Base-by-base conservation (phyloP, 2,797 vertebrate species). In the Ciconia nigra region DNA sequence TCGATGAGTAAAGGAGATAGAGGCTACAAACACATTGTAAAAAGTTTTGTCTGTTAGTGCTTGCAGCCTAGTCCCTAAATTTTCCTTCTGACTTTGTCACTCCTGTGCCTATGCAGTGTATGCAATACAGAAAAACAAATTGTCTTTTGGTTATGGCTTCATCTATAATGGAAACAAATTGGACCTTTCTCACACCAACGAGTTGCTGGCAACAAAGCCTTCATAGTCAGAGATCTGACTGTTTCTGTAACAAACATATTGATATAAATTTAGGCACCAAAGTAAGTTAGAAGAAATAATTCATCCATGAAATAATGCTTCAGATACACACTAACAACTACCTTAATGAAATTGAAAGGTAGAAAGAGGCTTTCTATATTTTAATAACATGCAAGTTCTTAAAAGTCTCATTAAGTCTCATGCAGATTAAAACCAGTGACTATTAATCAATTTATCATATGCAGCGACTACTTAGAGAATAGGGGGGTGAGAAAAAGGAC, bases 261-360 rank as follows among this genome's bases (percentile, higher is more conserved):
- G 90, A 94, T 85, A 96, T 51, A 55, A 85, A 83, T 14, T 41
- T 70, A 66, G 62, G 76, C 71, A 71, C 33, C 39, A 77, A 83
- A 95, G 70, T 84, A 88, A 93, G 86, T 83, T 66, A 63, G 63
- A 58, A 91, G 76, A 95, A 96, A 94, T 88, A 47, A 82, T 49
- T 98, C 61, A 95, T 72, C 93, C 95, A 80, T 95, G 76, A 97
- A 97, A 96, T 89, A 97, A 83, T 72, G 58, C 73, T 94, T 97
- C 93, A 90, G 70, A 84, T 88, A 58, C 59, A 73, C 51, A 86
- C 66, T 82, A 95, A 92, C 93, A 96, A 46, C 52, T 85, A 84
- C 69, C 72, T 54, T 83, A 83, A 65, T 92, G n/a, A 93, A 89
- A 83, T 1, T 89, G 29, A 93, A 88, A 73, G 25, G 58, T 5